A percentile compares a stretch with the other conserved stretches of the same genome.
Conservation (phyloP, 2,888 invertebrate genomes). For the Acanthosepion lycidas region DNA sequence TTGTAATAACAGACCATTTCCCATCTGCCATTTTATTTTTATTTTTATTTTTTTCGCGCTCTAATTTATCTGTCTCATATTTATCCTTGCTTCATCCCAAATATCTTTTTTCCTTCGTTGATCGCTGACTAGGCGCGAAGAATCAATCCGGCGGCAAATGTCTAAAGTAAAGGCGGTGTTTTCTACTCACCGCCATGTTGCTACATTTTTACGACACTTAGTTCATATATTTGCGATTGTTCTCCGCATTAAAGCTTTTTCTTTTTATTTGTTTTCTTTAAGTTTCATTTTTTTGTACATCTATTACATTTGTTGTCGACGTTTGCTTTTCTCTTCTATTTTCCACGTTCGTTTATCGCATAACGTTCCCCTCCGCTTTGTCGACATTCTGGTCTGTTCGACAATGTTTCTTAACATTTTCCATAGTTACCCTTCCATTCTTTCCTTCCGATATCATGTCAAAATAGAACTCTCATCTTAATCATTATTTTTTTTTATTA, state of each 20-base stretch:
- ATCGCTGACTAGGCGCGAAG: background rate
- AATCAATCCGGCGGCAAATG: background rate
- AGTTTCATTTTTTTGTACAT: background rate
- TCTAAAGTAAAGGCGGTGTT: background rate
- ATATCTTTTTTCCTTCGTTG: background rate
- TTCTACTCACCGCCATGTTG: too few species aligned
- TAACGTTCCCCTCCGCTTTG: too few species aligned
- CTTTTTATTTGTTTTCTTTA: background rate
- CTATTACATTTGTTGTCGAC: background rate
- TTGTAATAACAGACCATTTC: background rate
- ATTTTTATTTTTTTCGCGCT: background rate
- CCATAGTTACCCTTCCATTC: too few species aligned
- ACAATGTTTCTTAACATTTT: too few species aligned
- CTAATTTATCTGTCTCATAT: background rate
- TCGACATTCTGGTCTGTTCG: too few species aligned
- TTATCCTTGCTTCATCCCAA: background rate
- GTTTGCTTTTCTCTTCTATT: too few species aligned
- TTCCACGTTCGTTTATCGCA: too few species aligned
- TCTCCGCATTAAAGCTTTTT: background rate
- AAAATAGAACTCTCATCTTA: too few species aligned
- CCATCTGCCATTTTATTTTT: background rate
- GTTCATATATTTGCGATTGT: background rate
- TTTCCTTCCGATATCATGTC: too few species aligned
- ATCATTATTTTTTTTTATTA: too few species aligned
- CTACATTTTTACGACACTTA: background rate